Evolutionary conservation across 2,888 invertebrate genomes (phyloP), one percentile per base, ranked within the genome.

Genomic region (Neoitamus cyanurus): DNA sequence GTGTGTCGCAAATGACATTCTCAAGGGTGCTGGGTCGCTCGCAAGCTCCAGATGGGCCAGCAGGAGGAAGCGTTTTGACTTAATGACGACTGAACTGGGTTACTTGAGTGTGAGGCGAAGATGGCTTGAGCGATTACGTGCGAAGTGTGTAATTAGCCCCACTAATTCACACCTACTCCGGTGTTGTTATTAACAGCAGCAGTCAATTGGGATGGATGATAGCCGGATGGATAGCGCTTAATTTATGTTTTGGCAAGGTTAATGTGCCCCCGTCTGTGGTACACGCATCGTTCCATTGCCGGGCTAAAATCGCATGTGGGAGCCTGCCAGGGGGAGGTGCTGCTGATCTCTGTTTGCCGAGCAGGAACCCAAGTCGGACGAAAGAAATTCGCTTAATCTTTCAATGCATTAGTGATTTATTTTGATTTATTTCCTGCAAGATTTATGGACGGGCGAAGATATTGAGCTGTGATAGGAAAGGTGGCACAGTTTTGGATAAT

Each of bases 121-220:
- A 75, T 46, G 46, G 7, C n/a, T 46, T 77, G 13, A 75, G 75
- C 36, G 34, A 37, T 36, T 75, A 37, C 36, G 30, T 46, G 28
- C n/a, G 25, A 46, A 58, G 80, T 68, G 34, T 58, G 80, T 80
- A 68, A 48, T 80, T 80, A 80, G 42, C 58, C 58, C 31, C 25
- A 68, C 80, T 68, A 80, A 80, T 80, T 80, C 80, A 80, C 80
- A 80, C 80, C 80, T 80, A 80, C 80, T 68, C 58, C 30, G 25
- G 68, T 31, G 36, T 58, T 58, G 68, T 68, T 80, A 48, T 58
- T 68, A 58, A 31, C 80, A 36, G 42, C 34, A 34, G 6, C 68
- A 34, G 36, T 58, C 58, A 80, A 80, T 80, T 80, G 80, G 68
- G 31, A 34, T 80, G 80, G 42, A 68, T 48, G 31, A 80, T 80